Percentiles rank a stretch among this genome's conserved stretches.
These are phyloP conservation scores for Drosophila pandora DNA, from an alignment of 1,140 invertebrate genomes.

Conservation along the genomic window DNA sequence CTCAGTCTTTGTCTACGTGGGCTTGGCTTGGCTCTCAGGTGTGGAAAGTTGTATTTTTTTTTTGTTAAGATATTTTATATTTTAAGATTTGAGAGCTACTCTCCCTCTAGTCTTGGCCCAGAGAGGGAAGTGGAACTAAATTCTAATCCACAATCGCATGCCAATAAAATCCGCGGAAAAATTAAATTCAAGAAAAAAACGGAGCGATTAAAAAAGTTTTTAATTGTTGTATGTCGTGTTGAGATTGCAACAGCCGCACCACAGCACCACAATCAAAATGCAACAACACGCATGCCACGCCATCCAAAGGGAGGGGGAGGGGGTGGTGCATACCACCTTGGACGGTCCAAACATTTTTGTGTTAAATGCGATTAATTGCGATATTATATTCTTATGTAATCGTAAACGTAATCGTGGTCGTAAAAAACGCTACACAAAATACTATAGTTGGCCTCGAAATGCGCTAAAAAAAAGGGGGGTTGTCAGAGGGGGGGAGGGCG, in stretches of 20 bases:
- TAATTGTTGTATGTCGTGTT: slow-evolving; percentile 79
- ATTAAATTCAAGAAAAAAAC: slow-evolving; percentile 80
- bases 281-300: slow-evolving; percentile 63
- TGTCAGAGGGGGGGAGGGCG: neutral
- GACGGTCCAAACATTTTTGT: slow-evolving; percentile 75
- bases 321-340: slow-evolving; percentile 43
- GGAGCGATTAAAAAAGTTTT: slow-evolving; percentile 73
- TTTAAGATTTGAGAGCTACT: neutral
- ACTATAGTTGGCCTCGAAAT: slow-evolving; percentile 44
- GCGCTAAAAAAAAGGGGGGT: neutral
- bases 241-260: slow-evolving; percentile 49
- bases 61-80: neutral
- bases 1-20: slow-evolving; percentile 7
- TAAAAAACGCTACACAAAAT: slow-evolving; percentile 72
- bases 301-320: no score
- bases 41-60: slow-evolving; percentile 28
- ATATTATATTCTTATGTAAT: slow-evolving; percentile 82
- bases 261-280: slow-evolving; percentile 27
- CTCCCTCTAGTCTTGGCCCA: no score
- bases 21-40: slow-evolving; percentile 19
- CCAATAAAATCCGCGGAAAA: slow-evolving; percentile 45
- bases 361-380: slow-evolving; percentile 81
- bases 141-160: slow-evolving; percentile 60
- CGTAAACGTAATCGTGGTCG: slow-evolving; percentile 78
- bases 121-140: slow-evolving; percentile 20